Conservation (phyloP, 2,797 vertebrate genomes). For the Monodelphis domestica region DNA sequence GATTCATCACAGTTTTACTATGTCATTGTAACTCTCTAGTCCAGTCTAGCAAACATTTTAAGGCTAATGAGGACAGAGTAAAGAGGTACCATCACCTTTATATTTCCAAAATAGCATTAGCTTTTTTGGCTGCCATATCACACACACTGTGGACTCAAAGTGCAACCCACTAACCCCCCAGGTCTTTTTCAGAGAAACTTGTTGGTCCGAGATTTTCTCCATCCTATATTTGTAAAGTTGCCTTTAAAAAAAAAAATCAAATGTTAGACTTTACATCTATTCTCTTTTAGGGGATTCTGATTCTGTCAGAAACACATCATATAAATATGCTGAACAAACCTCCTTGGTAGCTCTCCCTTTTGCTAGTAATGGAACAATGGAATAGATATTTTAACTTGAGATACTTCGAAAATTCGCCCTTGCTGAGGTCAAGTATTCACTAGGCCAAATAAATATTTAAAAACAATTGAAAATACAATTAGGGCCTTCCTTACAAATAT, state of each 20-base stretch:
- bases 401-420: conserved; percentile 12
- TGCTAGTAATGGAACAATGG: background rate
- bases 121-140: background rate
- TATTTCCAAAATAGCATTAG: too few species aligned
- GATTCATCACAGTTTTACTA: background rate
- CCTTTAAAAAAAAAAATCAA: too few species aligned
- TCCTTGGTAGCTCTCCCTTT: too few species aligned
- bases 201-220: background rate
- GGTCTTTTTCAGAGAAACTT: background rate
- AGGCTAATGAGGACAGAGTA: background rate
- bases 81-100: background rate
- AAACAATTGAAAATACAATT: background rate
- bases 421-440: background rate
- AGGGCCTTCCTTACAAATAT: background rate
- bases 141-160: background rate
- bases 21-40: too few species aligned
- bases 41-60: too few species aligned
- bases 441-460: background rate
- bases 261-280: background rate
- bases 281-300: background rate
- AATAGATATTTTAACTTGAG: background rate
- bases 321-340: background rate
- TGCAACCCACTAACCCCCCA: background rate
- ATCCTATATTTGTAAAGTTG: background rate
- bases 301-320: background rate